Conservation (phyloP, 1,140 invertebrate species). For the Drosophila pseudoananassae region DNA sequence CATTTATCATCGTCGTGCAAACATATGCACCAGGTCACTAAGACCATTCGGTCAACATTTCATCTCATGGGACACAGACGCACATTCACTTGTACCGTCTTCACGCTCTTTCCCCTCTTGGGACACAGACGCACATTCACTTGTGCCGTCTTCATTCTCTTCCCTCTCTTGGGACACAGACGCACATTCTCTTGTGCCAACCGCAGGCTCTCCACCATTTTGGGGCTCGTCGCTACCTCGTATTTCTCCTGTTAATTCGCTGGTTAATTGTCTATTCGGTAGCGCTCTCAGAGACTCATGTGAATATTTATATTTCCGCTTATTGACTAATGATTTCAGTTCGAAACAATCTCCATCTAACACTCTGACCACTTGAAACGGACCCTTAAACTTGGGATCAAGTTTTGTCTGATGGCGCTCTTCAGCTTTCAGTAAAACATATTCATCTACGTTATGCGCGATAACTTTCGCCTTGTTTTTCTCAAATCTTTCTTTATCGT, state of each 20-base stretch:
- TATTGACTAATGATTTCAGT: background rate
- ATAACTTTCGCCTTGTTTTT: background rate
- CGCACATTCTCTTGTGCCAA: slow-evolving; percentile 8
- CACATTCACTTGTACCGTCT: no score
- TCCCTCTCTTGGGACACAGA: slow-evolving; percentile 1
- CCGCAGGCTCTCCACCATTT: background rate
- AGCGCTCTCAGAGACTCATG: background rate
- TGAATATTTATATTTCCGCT: background rate
- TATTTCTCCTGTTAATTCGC: no score
- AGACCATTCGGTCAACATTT: background rate
- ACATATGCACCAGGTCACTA: background rate
- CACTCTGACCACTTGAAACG: background rate
- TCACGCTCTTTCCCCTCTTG: no score
- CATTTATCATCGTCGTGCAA: slow-evolving; percentile 2
- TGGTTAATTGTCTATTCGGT: no score
- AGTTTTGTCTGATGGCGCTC: background rate
- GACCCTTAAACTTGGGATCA: background rate
- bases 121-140: no score
- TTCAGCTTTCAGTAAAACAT: background rate
- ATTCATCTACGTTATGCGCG: background rate
- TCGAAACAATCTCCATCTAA: background rate
- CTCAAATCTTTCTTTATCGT: background rate
- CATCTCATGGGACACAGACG: background rate
- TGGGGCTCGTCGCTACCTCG: background rate
- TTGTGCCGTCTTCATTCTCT: no score